Evolutionary conservation across 2,113 vertebrate genomes (phyloP).

Genomic region (Trinectes maculatus): DNA sequence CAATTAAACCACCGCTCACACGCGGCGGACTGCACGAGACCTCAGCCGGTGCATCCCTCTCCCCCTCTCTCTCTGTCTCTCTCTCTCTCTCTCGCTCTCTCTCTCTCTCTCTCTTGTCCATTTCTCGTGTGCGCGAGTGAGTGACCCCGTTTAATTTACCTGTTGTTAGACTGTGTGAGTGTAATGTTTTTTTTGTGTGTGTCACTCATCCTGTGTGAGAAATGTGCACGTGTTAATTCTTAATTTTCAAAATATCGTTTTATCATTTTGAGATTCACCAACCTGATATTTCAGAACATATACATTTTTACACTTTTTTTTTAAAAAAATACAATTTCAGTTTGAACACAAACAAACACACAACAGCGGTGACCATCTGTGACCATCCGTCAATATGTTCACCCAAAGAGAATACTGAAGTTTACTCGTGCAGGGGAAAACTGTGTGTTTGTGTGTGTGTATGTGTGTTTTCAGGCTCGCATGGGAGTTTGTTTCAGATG

Average conservation of each 20-base stretch:
- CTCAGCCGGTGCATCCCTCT: conserved; percentile 58
- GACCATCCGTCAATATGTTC: conserved; percentile 37
- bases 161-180: conserved; percentile 23
- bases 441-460: conserved; percentile 5
- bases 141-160: conserved; percentile 57
- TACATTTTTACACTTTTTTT: not conserved
- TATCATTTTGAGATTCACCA: not conserved
- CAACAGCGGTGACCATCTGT: conserved; percentile 10
- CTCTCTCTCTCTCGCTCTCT: conserved; percentile 1
- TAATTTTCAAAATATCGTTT: not conserved
- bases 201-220: not conserved
- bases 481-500: conserved; percentile 66
- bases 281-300: not conserved
- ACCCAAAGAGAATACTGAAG: conserved; percentile 46
- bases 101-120: conserved; percentile 17
- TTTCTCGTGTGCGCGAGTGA: conserved; percentile 18
- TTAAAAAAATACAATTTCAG: not conserved
- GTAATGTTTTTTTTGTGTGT: conserved; percentile 18
- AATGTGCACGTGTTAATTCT: not conserved
- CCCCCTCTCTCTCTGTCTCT: conserved; percentile 7
- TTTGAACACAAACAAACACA: no score
- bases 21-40: conserved; percentile 65
- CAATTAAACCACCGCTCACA: conserved; percentile 83
- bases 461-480: conserved; percentile 45
- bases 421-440: conserved; percentile 32